phyloP scores from a whole-genome alignment of 2,113 vertebrate species.

The Ailuropoda melanoleuca region DNA sequence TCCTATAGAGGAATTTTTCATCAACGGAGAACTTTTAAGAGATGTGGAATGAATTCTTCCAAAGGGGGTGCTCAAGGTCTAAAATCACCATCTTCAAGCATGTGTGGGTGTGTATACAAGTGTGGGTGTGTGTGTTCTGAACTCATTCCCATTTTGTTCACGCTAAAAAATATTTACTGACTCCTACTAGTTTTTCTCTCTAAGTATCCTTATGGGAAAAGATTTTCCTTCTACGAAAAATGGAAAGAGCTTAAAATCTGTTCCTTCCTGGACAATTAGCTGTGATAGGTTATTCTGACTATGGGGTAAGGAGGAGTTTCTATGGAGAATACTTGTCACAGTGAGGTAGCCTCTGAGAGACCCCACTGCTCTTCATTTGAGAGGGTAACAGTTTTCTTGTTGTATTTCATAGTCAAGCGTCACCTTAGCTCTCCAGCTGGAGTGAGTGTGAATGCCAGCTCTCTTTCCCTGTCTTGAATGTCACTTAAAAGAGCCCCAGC shows the following conservation, averaged over 20 bases:
- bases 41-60: neutral
- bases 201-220: neutral
- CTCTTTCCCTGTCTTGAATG: neutral
- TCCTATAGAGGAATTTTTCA: neutral
- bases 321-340: fast-evolving
- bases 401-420: neutral
- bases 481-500: neutral
- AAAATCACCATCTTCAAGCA: neutral
- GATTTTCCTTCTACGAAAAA: neutral
- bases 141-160: neutral
- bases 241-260: neutral
- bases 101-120: fast-evolving
- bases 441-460: fast-evolving
- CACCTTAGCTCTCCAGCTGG: neutral
- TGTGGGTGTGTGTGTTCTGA: neutral
- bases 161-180: neutral
- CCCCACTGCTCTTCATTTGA: neutral
- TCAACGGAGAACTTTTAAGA: neutral
- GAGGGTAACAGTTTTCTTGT: neutral
- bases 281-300: too few species aligned
- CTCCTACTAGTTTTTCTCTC: neutral
- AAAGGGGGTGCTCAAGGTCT: neutral
- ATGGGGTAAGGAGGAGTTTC: neutral
- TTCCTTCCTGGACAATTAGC: neutral
- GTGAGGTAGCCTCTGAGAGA: neutral